Evolutionary conservation across 2,888 invertebrate species (phyloP).

Genomic region (Cordylochernes scorpioides): DNA sequence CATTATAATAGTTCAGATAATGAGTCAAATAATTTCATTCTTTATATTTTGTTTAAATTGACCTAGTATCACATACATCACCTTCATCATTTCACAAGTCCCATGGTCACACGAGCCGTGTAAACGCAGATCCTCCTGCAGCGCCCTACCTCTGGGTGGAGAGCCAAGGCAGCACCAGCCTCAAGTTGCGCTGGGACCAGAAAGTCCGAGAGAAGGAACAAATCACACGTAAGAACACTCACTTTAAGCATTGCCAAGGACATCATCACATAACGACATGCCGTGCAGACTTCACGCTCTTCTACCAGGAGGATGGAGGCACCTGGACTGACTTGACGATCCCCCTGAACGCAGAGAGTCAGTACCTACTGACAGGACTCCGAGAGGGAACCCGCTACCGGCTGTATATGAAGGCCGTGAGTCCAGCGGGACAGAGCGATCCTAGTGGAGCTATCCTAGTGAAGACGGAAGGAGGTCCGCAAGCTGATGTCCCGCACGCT

Average conservation of each 20-base stretch:
- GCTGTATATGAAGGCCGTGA: constrained; percentile 12
- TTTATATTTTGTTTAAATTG: no score
- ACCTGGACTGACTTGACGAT: constrained; percentile 13
- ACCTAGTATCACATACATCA: no score
- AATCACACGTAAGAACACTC: constrained; percentile 4
- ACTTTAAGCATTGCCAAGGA: no score
- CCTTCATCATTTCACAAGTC: no score
- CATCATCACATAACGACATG: no score
- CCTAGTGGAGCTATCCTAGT: constrained; percentile 13
- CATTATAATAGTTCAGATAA: no score
- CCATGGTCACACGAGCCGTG: no score
- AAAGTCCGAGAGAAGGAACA: constrained; percentile 1
- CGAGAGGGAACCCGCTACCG: constrained; percentile 13
- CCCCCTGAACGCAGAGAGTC: constrained; percentile 7
- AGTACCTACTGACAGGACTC: constrained; percentile 11
- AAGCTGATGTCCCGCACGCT: no score
- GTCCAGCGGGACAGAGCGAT: constrained; percentile 12
- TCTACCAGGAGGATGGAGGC: constrained; percentile 13
- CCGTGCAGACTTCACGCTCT: constrained; percentile 11
- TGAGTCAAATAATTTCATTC: no score
- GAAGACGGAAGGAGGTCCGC: constrained; percentile 14
- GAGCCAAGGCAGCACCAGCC: constrained; percentile 8
- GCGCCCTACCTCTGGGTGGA: constrained; percentile 12
- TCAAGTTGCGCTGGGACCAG: constrained; percentile 13
- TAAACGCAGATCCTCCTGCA: constrained; percentile 11